A percentile compares a stretch with the other conserved stretches of the same genome.
Conservation (phyloP, 1,140 invertebrate genomes). For the Diorhabda sublineata region DNA sequence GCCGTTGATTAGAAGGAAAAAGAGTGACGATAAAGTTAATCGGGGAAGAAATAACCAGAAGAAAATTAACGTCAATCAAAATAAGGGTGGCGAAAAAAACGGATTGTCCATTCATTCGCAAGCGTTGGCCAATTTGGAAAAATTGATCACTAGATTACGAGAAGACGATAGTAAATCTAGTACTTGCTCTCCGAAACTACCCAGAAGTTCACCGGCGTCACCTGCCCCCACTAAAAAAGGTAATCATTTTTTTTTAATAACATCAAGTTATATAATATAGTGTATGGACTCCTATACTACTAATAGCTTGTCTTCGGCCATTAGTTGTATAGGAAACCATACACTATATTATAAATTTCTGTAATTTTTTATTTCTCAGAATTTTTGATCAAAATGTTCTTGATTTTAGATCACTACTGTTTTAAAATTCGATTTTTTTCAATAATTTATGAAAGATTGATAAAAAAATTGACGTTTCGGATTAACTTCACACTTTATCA, state of each 20-base stretch:
- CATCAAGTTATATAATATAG: neutral
- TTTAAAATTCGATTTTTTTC: no score
- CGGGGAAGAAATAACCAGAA: constrained; percentile 31
- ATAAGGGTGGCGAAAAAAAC: constrained; percentile 25
- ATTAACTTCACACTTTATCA: no score
- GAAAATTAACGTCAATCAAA: constrained; percentile 21
- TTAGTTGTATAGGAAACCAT: no score
- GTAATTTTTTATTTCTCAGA: no score
- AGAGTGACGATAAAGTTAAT: constrained; percentile 31
- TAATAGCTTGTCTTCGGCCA: neutral
- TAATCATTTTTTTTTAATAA: constrained; percentile 4
- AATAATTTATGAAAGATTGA: no score
- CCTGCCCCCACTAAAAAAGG: constrained; percentile 66
- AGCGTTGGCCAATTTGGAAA: constrained; percentile 54
- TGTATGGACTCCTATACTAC: no score
- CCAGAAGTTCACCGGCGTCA: constrained; percentile 66
- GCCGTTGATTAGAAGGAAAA: constrained; percentile 43
- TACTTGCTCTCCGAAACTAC: constrained; percentile 59
- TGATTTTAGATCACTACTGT: no score
- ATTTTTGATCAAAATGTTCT: no score
- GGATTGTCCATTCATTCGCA: constrained; percentile 51
- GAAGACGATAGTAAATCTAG: constrained; percentile 50
- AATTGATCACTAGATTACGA: constrained; percentile 52
- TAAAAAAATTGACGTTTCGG: no score
- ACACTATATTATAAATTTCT: no score